Conservation (phyloP, 2,113 vertebrate species). For the Sceloporus undulatus region DNA sequence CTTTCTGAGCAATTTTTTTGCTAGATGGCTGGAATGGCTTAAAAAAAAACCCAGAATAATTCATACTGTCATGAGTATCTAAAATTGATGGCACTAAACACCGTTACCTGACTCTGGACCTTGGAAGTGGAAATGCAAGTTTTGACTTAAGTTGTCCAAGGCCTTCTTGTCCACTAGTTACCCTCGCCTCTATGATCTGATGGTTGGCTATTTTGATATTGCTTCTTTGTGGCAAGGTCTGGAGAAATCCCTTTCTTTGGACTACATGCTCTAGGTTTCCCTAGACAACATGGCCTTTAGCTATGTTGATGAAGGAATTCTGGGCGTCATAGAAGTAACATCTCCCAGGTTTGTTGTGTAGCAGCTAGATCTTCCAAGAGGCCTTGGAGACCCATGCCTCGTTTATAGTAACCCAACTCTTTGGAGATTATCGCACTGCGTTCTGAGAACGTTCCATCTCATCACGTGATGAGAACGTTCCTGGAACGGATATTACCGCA, state of each 20-base stretch:
- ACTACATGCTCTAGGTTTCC: no score
- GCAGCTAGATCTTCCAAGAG: background rate
- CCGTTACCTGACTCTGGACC: background rate
- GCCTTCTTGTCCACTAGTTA: background rate
- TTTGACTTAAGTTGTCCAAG: background rate
- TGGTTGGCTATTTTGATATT: background rate
- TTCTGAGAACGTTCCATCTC: no score
- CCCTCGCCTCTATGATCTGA: no score
- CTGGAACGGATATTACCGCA: no score
- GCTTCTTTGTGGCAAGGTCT: background rate
- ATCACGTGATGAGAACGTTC: no score
- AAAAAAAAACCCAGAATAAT: background rate
- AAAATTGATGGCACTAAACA: background rate
- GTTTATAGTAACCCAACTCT: background rate
- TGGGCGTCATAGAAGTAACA: background rate
- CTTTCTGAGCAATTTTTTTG: background rate
- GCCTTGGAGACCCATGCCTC: background rate
- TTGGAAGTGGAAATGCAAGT: background rate
- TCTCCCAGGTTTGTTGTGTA: background rate
- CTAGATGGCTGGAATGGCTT: background rate
- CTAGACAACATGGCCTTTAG: no score
- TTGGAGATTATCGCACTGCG: no score
- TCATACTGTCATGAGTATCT: background rate
- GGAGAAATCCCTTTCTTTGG: no score
- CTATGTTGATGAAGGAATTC: no score